Conservation (phyloP, 2,113 vertebrate genomes). For the Oreochromis tanganicae region DNA sequence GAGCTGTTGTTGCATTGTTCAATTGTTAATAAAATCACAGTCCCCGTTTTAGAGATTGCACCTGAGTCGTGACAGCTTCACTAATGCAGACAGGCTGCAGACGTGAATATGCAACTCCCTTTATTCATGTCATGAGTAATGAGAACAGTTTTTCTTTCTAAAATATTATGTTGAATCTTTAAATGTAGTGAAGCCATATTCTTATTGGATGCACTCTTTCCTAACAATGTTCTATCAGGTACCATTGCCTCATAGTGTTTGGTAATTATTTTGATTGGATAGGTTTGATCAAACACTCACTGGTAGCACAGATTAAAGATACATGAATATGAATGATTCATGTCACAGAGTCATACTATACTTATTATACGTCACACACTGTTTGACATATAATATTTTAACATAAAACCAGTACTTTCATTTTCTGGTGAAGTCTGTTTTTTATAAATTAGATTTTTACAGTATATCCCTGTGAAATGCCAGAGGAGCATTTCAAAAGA, state of each 20-base stretch:
- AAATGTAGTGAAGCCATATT: background rate
- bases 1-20: background rate
- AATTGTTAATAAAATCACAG: fast-evolving
- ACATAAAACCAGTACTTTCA: background rate
- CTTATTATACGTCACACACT: background rate
- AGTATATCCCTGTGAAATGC: background rate
- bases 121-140: fast-evolving
- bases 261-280: background rate
- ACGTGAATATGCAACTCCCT: background rate
- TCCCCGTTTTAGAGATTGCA: background rate
- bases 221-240: background rate
- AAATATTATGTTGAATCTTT: background rate
- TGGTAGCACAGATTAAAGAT: background rate
- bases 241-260: background rate
- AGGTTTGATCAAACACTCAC: background rate
- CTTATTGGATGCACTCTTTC: background rate
- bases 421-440: background rate
- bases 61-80: background rate
- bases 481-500: background rate
- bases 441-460: background rate
- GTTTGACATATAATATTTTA: background rate
- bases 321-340: background rate
- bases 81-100: background rate
- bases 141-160: background rate
- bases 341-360: background rate